phyloP scores from a whole-genome alignment of 92 coral and sea anemone genomes.

The Zoanthus solanderi region DNA sequence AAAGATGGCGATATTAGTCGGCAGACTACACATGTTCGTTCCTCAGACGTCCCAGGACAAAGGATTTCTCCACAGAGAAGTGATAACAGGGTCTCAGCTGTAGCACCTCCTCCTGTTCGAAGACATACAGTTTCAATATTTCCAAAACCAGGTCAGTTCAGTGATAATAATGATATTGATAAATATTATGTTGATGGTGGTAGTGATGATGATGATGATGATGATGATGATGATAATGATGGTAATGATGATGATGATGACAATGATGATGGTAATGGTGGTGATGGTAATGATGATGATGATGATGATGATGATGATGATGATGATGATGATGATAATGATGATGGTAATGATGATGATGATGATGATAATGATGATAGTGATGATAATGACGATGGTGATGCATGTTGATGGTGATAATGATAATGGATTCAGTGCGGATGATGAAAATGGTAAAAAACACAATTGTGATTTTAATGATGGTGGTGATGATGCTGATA shows the following conservation, averaged over 20 bases:
- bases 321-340: no score
- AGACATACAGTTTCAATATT: slow-evolving; percentile 28
- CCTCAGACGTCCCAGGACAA: slow-evolving; percentile 8
- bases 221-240: background rate
- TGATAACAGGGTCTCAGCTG: slow-evolving; percentile 14
- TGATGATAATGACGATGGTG: no score
- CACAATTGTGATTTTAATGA: background rate
- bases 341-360: no score
- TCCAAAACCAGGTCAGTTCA: slow-evolving; percentile 33
- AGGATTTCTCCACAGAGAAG: slow-evolving; percentile 12
- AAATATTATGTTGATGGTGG: background rate
- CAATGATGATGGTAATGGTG: background rate
- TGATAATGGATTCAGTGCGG: no score
- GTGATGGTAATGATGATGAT: background rate
- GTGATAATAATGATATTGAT: background rate
- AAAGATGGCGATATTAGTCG: slow-evolving; percentile 7
- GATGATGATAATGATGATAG: no score
- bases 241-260: background rate
- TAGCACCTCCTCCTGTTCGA: slow-evolving; percentile 27
- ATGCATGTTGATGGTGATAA: no score
- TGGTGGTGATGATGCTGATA: background rate
- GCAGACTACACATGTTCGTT: slow-evolving; percentile 25
- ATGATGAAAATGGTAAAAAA: background rate
- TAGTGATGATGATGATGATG: background rate
- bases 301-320: no score